phyloP scores from a whole-genome alignment of 2,113 vertebrate genomes.

The Actinemys pallida region DNA sequence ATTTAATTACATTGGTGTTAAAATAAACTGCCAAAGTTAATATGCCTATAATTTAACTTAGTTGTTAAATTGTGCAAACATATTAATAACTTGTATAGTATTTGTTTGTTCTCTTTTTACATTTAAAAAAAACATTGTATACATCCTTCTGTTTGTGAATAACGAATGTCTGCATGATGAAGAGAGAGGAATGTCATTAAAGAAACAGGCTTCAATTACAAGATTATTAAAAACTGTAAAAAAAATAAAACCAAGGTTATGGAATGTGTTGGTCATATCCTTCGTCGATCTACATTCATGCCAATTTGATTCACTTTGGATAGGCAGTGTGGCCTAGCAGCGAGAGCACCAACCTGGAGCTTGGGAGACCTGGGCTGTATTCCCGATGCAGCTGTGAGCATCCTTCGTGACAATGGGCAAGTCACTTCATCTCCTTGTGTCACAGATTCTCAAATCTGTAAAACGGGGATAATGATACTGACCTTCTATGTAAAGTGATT shows the following conservation, averaged over 20 bases:
- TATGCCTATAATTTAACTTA: background rate
- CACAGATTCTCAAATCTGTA: background rate
- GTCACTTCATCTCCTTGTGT: rapidly evolving
- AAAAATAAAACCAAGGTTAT: background rate
- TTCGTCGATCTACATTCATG: background rate
- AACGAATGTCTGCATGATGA: background rate
- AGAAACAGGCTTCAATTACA: background rate
- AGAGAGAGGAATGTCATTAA: background rate
- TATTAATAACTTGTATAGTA: background rate
- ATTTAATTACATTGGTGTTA: background rate
- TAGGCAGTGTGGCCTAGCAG: background rate
- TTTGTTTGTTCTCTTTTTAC: background rate
- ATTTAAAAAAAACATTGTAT: background rate
- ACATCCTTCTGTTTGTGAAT: background rate
- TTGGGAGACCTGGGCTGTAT: background rate
- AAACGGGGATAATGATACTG: background rate
- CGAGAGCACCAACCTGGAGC: rapidly evolving
- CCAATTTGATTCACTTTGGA: background rate
- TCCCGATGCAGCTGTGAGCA: background rate
- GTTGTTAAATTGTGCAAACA: background rate
- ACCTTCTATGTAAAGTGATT: background rate
- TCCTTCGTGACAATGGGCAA: background rate
- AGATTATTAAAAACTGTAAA: background rate
- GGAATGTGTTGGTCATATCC: background rate
- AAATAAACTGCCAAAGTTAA: background rate